A percentile compares a stretch with the other conserved stretches of the same genome.
These are phyloP conservation scores for Pseudochaenichthys georgianus DNA, from an alignment of 2,797 vertebrate species.

Conservation along the genomic window DNA sequence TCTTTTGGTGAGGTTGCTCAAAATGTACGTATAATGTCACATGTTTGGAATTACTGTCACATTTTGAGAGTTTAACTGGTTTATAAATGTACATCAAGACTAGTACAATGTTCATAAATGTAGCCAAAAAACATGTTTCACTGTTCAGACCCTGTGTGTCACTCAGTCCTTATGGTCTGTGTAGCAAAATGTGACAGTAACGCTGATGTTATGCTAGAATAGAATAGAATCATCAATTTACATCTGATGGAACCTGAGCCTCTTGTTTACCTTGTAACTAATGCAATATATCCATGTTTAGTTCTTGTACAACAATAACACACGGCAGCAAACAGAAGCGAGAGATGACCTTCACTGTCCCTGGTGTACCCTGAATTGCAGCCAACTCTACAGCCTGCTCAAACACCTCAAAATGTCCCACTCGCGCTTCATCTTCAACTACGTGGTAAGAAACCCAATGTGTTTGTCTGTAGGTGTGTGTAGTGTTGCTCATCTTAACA, in stretches of 20 bases:
- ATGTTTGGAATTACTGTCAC: constrained; percentile 17
- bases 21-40: constrained; percentile 9
- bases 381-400: constrained; percentile 97
- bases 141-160: background rate
- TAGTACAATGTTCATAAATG: background rate
- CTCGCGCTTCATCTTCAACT: constrained; percentile 99
- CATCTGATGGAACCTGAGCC: background rate
- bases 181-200: constrained; percentile 21
- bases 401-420: constrained; percentile 99
- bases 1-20: constrained; percentile 27
- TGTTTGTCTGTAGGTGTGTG: background rate
- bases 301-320: constrained; percentile 99
- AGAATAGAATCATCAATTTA: constrained; percentile 14
- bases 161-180: background rate
- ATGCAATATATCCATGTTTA: constrained; percentile 59
- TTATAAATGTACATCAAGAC: background rate
- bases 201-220: constrained; percentile 4
- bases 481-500: background rate
- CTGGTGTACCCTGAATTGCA: constrained; percentile 98
- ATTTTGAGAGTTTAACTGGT: background rate
- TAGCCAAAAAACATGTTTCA: background rate
- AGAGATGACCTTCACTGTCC: constrained; percentile 98
- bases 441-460: constrained; percentile 88
- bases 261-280: constrained; percentile 12
- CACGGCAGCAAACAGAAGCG: constrained; percentile 97